Conservation (phyloP, 2,113 vertebrate species). For the human (Homo sapiens) region GRCh38 chr12:99573001-99573500, state of each 20-base stretch:
- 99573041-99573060: not conserved
- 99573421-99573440: not conserved
- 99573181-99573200: not conserved
- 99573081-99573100: not conserved
- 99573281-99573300: not conserved
- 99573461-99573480: not conserved
- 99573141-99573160: not conserved
- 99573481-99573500: not conserved
- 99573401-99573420: not conserved
- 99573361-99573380: not conserved
- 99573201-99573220: not conserved
- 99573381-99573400: not conserved
- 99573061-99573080: not conserved
- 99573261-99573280: not conserved
- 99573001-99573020: not conserved
- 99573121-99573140: not conserved
- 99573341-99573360: not conserved
- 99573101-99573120: not conserved
- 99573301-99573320: not conserved
- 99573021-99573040: not conserved
- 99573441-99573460: not conserved
- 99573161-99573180: not conserved
- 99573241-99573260: not conserved
- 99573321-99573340: not conserved
- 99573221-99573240: not conserved